Evolutionary conservation across 2,888 invertebrate species (phyloP).

Genomic region (Lepas anatifera): DNA sequence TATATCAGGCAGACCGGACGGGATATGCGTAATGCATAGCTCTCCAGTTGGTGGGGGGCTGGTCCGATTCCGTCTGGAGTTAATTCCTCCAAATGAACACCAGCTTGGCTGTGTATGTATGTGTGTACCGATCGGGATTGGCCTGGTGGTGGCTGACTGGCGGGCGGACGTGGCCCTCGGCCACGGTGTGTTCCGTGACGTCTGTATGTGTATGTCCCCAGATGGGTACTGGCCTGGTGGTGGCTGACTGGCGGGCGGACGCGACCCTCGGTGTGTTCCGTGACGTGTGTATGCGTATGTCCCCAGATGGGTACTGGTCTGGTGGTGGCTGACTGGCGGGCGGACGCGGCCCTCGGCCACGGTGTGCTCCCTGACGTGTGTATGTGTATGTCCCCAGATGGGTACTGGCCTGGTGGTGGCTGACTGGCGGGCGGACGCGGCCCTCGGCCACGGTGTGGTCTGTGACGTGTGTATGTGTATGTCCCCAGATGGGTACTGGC

Average conservation of each 20-base stretch:
- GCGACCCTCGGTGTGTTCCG: conserved; percentile 31
- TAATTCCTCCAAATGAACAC: not conserved
- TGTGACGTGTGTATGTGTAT: conserved; percentile 38
- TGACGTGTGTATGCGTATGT: not conserved
- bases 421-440: conserved; percentile 32
- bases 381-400: not conserved
- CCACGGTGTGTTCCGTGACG: not conserved
- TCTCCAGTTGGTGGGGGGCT: too few relatives aligned
- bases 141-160: not conserved
- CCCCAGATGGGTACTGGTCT: not conserved
- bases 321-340: not conserved
- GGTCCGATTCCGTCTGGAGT: too few relatives aligned
- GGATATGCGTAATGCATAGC: too few relatives aligned
- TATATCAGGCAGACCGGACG: too few relatives aligned
- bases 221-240: not conserved
- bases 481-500: not conserved
- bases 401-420: not conserved
- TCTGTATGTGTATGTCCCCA: not conserved
- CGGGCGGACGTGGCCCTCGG: not conserved
- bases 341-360: not conserved
- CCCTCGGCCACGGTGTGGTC: conserved; percentile 34
- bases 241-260: conserved; percentile 30
- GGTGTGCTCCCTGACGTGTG: too few relatives aligned
- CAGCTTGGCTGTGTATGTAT: not conserved
- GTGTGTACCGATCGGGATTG: not conserved